phyloP scores from a whole-genome alignment of 1,140 invertebrate genomes.

The Nephotettix cincticeps region DNA sequence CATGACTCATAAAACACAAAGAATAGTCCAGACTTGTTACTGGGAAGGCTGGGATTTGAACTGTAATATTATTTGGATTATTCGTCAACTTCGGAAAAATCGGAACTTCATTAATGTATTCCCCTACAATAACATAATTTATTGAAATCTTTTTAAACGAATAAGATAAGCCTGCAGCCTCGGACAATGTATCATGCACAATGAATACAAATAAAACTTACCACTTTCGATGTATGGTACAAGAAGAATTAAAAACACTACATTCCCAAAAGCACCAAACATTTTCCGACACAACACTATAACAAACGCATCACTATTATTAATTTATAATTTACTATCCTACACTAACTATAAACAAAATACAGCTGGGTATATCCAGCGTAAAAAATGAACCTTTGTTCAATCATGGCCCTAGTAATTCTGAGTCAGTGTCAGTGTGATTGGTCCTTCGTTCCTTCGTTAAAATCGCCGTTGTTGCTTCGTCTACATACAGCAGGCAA shows the following conservation, averaged over 20 bases:
- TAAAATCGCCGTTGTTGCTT: conserved; percentile 12
- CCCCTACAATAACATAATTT: too few relatives aligned
- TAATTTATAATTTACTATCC: background rate
- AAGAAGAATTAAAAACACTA: conserved; percentile 44
- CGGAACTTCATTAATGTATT: too few relatives aligned
- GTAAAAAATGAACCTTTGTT: conserved; percentile 27
- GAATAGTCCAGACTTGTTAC: conserved; percentile 33
- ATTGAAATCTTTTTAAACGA: too few relatives aligned
- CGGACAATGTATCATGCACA: background rate
- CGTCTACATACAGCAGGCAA: background rate
- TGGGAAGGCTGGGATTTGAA: background rate
- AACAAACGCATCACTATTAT: conserved; percentile 33
- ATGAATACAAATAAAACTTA: conserved; percentile 41
- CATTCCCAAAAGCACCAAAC: conserved; percentile 41
- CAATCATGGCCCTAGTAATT: conserved; percentile 25
- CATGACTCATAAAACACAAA: background rate
- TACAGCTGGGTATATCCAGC: conserved; percentile 31
- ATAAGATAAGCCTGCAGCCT: too few relatives aligned
- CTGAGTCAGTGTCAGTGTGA: background rate
- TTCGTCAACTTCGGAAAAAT: too few relatives aligned
- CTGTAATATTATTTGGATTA: too few relatives aligned
- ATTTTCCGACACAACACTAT: conserved; percentile 38
- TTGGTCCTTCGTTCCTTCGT: background rate
- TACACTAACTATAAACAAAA: conserved; percentile 30
- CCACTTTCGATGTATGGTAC: conserved; percentile 53